These are phyloP conservation scores for Bettongia penicillata DNA, from an alignment of 2,113 vertebrate genomes.

Conservation along the genomic window DNA sequence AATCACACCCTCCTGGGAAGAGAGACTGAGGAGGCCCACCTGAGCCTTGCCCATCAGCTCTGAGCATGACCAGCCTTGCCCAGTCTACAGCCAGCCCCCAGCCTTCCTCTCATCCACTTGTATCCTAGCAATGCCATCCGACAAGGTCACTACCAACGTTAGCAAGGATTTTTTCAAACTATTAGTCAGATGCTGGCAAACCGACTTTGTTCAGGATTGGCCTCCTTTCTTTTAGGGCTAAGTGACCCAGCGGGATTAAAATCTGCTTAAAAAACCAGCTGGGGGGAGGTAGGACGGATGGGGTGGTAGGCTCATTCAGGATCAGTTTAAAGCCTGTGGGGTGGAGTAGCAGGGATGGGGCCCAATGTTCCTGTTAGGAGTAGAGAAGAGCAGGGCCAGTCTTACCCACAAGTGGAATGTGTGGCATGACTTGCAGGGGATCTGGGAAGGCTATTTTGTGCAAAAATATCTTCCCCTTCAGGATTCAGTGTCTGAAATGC, in stretches of 20 bases:
- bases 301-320: neutral
- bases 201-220: neutral
- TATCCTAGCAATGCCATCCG: neutral
- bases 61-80: neutral
- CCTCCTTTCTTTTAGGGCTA: constrained; percentile 26
- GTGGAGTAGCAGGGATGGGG: neutral
- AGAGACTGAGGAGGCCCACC: neutral
- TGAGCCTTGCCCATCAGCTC: neutral
- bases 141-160: neutral
- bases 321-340: neutral
- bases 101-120: neutral
- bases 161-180: neutral
- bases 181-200: neutral
- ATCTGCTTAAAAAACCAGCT: constrained; percentile 4
- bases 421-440: neutral
- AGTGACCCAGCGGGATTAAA: neutral
- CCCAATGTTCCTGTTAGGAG: neutral
- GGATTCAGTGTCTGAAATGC: neutral
- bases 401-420: neutral
- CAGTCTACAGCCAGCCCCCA: neutral
- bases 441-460: neutral
- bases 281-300: too few relatives aligned
- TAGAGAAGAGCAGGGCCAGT: neutral
- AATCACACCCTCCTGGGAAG: neutral
- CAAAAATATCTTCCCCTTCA: neutral